Evolutionary conservation across 1,140 invertebrate genomes (phyloP).

Genomic region (Phortica variegata): DNA sequence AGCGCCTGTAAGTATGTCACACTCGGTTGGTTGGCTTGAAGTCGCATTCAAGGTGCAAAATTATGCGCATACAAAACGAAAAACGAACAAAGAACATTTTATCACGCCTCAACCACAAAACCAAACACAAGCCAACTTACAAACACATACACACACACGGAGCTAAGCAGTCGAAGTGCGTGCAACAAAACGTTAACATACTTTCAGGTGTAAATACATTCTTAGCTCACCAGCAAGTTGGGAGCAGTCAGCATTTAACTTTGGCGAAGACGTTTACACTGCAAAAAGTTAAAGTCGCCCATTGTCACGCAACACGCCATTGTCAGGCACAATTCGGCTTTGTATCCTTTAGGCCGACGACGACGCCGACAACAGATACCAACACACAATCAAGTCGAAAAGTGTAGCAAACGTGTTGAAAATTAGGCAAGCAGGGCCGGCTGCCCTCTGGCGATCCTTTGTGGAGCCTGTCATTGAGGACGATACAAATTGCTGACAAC

Average conservation of each 20-base stretch:
- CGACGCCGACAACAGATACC: background rate
- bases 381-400: constrained; percentile 25
- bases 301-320: constrained; percentile 55
- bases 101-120: constrained; percentile 5
- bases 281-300: constrained; percentile 45
- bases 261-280: constrained; percentile 1
- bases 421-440: constrained; percentile 35
- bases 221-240: constrained; percentile 25
- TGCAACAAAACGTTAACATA: constrained; percentile 53
- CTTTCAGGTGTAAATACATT: constrained; percentile 49
- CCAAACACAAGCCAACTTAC: background rate
- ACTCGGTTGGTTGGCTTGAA: too few species aligned
- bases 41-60: constrained; percentile 39
- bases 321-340: constrained; percentile 26
- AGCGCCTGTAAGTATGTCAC: constrained; percentile 10
- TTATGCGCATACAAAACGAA: constrained; percentile 38
- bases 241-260: constrained; percentile 13
- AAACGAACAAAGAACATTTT: constrained; percentile 13
- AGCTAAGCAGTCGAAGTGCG: constrained; percentile 37
- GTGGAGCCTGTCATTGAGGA: too few species aligned
- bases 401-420: constrained; percentile 48
- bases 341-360: background rate
- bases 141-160: background rate
- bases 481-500: too few species aligned
- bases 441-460: too few species aligned